phyloP scores from a whole-genome alignment of 2,113 vertebrate species.

The Phyllostomus discolor region DNA sequence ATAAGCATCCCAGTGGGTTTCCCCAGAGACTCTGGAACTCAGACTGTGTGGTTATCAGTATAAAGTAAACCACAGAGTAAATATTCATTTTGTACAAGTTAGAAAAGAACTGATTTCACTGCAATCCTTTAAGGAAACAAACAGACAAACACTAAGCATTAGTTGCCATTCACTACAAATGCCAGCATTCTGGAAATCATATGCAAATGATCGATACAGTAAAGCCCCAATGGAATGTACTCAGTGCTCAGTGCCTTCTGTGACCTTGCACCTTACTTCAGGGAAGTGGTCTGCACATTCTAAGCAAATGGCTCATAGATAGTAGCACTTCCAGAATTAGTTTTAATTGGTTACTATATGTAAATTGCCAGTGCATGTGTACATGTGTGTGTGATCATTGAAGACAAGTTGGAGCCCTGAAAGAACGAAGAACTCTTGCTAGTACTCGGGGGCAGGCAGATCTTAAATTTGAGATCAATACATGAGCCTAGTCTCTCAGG shows the following conservation, averaged over 20 bases:
- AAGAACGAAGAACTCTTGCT: background rate
- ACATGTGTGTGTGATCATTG: background rate
- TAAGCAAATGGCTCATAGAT: background rate
- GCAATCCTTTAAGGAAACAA: constrained; percentile 66
- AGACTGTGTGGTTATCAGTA: background rate
- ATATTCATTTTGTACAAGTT: background rate
- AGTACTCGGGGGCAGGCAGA: background rate
- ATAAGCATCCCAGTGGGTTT: background rate
- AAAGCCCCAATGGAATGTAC: background rate
- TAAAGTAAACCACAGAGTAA: constrained; percentile 4
- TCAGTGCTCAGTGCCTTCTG: background rate
- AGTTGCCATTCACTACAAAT: background rate
- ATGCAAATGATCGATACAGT: background rate
- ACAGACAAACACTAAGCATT: background rate
- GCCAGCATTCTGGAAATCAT: background rate
- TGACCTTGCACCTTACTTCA: background rate
- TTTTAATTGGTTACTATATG: background rate
- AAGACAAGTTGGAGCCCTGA: background rate
- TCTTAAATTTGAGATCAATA: background rate
- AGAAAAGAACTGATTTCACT: constrained; percentile 55
- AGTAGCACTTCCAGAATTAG: background rate
- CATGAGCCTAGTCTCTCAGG: background rate
- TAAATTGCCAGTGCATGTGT: background rate
- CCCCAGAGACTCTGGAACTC: background rate
- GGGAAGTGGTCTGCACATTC: background rate